Base-by-base conservation (phyloP, 1,140 invertebrate genomes). In the Rhopalosiphum maidis region DNA sequence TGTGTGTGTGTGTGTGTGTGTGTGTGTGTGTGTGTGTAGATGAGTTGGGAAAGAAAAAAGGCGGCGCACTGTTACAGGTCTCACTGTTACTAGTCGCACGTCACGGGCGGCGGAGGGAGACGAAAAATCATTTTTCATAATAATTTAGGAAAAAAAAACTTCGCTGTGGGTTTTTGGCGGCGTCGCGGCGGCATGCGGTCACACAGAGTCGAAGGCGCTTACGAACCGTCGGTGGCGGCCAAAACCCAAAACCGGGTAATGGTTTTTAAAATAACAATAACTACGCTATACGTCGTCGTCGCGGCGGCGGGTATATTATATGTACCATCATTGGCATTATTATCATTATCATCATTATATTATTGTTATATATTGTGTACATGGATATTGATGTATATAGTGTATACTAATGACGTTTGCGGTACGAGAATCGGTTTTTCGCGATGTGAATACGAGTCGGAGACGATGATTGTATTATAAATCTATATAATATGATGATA, bases 81-180 rank as follows among this genome's bases (percentile, higher is more conserved):
- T 51, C 48, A n/a, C 60, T 18, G 4, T 77, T 18, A n/a, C 30
- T n/a, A 15, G 41, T 46, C 43, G 85, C 87, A 48, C 87, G 48
- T 89, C 87, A 37, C 87, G 48, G 87, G 15, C 41, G 93, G 85
- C 25, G 86, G 41, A 41, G 86, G 85, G 54, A 46, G 51, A 77
- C 83, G 48, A 89, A 88, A 55, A 88, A 87, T 93, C 93, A 88
- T 88, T 93, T 86, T 93, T 93, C 90, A 91, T 77, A 77, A 91
- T 46, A 46, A 48, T 87, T 91, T 91, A 43, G 60, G 60, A 5
- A 91, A 87, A 87, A 85, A 48, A 87, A 35, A 51, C 90, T 82
- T 46, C 54, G 60, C 4, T 91, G 89, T 68, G 89, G 89, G 89
- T 90, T 90, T 90, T 90, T 68, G 89, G 37, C 89, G 89, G 55